phyloP scores from a whole-genome alignment of 2,888 invertebrate genomes.

The Dasysyrphus tricinctus region DNA sequence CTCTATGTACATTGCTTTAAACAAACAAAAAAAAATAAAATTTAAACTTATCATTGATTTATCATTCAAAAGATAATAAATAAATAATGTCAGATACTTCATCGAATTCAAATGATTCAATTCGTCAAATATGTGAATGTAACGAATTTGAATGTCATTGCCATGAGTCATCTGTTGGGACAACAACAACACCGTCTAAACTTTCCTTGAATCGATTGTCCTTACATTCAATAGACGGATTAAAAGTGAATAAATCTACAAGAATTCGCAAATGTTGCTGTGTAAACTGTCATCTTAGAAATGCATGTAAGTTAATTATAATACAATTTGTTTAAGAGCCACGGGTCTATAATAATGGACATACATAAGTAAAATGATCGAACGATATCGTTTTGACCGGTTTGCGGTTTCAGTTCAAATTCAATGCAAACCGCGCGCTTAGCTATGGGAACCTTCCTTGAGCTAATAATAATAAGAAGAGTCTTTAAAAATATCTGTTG shows the following conservation, averaged over 20 bases:
- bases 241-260: background rate
- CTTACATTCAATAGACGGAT: background rate
- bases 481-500: too few relatives aligned
- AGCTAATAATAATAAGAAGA: too few relatives aligned
- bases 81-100: constrained; percentile 29
- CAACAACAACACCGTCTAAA: background rate
- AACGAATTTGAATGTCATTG: background rate
- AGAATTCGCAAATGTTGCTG: constrained; percentile 78
- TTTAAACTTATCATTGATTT: background rate
- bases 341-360: too few relatives aligned
- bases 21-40: background rate
- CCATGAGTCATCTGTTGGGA: background rate
- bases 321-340: too few relatives aligned
- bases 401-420: too few relatives aligned
- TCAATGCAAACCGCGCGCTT: too few relatives aligned
- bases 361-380: too few relatives aligned
- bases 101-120: constrained; percentile 14
- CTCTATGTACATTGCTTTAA: background rate
- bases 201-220: background rate
- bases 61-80: constrained; percentile 8
- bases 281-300: constrained; percentile 80
- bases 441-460: too few relatives aligned
- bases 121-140: constrained; percentile 17
- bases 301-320: constrained; percentile 79
- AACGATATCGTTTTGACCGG: too few relatives aligned